Evolutionary conservation across 2,888 invertebrate species (phyloP).

Genomic region (Papilio demoleus): DNA sequence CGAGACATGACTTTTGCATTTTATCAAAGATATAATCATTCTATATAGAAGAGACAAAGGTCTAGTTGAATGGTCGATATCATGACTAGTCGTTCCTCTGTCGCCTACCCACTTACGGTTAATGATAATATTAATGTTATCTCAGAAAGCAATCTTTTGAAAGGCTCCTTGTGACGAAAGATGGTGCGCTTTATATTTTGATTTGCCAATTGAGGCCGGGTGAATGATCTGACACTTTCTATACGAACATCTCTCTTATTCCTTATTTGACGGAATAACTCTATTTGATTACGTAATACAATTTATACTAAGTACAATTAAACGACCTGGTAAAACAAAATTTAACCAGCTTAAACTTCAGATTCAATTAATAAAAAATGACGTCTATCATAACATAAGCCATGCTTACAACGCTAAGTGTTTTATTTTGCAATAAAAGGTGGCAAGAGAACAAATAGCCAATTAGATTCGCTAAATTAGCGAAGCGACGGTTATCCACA

Average conservation of each 20-base stretch:
- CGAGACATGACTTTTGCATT: constrained; percentile 56
- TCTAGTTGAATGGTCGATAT: constrained; percentile 56
- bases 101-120: constrained; percentile 78
- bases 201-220: constrained; percentile 50
- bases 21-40: constrained; percentile 43
- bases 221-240: constrained; percentile 25
- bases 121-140: constrained; percentile 82
- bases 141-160: constrained; percentile 70
- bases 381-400: too few species aligned
- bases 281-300: constrained; percentile 16
- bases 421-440: too few species aligned
- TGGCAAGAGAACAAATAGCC: too few species aligned
- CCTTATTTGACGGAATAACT: not conserved
- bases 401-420: too few species aligned
- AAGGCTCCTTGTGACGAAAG: constrained; percentile 53
- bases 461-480: too few species aligned
- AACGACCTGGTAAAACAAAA: too few species aligned
- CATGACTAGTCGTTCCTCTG: constrained; percentile 75
- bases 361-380: too few species aligned
- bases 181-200: constrained; percentile 49
- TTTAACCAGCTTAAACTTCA: too few species aligned
- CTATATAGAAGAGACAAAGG: constrained; percentile 50
- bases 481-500: too few species aligned
- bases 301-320: too few species aligned
- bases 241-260: constrained; percentile 13